Conservation (phyloP, 1,140 invertebrate genomes). For the Microvelia longipes region DNA sequence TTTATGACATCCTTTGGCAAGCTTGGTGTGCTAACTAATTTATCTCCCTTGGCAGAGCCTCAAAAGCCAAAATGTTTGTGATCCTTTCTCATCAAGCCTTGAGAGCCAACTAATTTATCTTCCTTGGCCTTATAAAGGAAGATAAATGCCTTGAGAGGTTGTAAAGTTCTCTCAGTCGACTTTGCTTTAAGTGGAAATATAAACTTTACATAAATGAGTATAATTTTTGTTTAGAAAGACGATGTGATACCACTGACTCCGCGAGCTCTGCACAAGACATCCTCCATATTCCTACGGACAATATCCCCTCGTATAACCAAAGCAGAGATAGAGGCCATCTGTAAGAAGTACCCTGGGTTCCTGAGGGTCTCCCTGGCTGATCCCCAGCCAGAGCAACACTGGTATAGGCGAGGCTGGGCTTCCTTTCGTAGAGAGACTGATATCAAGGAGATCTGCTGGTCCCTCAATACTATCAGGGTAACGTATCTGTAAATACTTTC, state of each 20-base stretch:
- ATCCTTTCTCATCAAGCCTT: too few species aligned
- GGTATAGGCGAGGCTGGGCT: conserved; percentile 94
- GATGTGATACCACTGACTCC: conserved; percentile 41
- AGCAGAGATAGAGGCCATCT: conserved; percentile 92
- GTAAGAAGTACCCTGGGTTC: conserved; percentile 87
- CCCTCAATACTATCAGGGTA: conserved; percentile 86
- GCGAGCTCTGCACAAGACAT: conserved; percentile 74
- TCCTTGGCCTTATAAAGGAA: too few species aligned
- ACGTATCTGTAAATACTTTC: conserved; percentile 18
- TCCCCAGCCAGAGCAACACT: conserved; percentile 84
- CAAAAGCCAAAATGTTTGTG: too few species aligned
- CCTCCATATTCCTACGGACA: conserved; percentile 91
- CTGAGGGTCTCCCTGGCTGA: conserved; percentile 92
- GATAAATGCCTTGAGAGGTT: too few species aligned
- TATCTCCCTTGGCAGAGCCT: too few species aligned
- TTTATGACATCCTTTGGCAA: too few species aligned
- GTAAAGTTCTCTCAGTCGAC: too few species aligned
- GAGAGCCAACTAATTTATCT: too few species aligned
- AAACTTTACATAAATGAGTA: too few species aligned
- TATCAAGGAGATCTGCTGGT: conserved; percentile 99
- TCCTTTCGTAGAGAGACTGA: conserved; percentile 93
- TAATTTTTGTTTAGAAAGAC: too few species aligned
- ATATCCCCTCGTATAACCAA: conserved; percentile 90
- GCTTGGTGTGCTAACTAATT: too few species aligned
- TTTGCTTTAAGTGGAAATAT: too few species aligned